These are phyloP conservation scores for Procambarus clarkii DNA, from an alignment of 1,140 invertebrate genomes.

Conservation along the genomic window DNA sequence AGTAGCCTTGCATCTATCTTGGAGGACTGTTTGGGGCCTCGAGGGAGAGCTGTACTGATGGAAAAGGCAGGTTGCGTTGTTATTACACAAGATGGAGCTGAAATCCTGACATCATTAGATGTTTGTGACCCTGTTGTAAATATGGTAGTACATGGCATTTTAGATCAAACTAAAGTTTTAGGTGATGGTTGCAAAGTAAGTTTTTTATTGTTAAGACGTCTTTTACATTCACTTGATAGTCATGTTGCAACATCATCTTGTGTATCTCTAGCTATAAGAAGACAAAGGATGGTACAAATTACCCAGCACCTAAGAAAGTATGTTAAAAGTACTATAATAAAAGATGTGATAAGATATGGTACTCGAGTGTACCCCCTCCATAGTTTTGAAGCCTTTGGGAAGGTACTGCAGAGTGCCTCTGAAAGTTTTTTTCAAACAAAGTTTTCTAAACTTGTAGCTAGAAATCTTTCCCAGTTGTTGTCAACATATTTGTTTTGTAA, in stretches of 20 bases:
- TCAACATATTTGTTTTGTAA: slow-evolving; percentile 36
- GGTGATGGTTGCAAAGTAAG: slow-evolving; percentile 54
- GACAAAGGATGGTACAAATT: slow-evolving; percentile 53
- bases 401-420: slow-evolving; percentile 35
- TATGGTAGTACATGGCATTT: slow-evolving; percentile 16
- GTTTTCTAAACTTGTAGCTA: slow-evolving; percentile 59
- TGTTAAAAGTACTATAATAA: slow-evolving; percentile 24
- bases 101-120: slow-evolving; percentile 36
- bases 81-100: slow-evolving; percentile 57
- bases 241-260: slow-evolving; percentile 1
- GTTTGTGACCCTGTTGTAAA: slow-evolving; percentile 46
- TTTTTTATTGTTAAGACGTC: slow-evolving; percentile 35
- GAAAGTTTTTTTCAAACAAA: slow-evolving; percentile 50
- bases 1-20: slow-evolving; percentile 38
- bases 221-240: slow-evolving; percentile 42
- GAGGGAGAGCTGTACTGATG: slow-evolving; percentile 42
- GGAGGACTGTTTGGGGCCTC: slow-evolving; percentile 43
- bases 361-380: slow-evolving; percentile 42
- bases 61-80: slow-evolving; percentile 48
- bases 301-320: slow-evolving; percentile 25
- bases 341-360: slow-evolving; percentile 55
- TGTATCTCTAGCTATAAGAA: slow-evolving; percentile 3
- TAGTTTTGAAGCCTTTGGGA: slow-evolving; percentile 45
- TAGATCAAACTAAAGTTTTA: slow-evolving; percentile 38
- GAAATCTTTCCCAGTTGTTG: slow-evolving; percentile 49